Evolutionary conservation across 2,797 vertebrate genomes (phyloP).

Genomic region (Hipposideros larvatus): DNA sequence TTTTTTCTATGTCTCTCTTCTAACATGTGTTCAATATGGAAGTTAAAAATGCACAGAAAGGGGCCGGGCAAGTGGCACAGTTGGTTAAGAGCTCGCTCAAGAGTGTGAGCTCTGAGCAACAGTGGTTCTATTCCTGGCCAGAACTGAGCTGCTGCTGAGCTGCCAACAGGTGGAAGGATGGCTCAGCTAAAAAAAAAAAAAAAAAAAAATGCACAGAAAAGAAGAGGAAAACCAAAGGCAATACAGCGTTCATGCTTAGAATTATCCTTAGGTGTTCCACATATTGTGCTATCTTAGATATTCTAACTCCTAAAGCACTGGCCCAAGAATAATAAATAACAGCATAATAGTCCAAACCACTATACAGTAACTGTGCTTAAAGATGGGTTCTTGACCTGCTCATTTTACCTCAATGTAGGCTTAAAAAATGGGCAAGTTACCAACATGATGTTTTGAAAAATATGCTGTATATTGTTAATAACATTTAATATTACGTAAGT

Average conservation of each 20-base stretch:
- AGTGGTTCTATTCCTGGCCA: too few relatives aligned
- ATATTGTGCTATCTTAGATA: not conserved
- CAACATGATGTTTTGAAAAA: slow-evolving; percentile 27
- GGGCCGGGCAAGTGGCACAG: too few relatives aligned
- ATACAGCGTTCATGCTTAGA: not conserved
- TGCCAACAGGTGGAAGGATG: too few relatives aligned
- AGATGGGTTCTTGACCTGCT: not conserved
- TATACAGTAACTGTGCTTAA: not conserved
- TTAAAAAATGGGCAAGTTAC: not conserved
- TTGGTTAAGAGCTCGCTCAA: too few relatives aligned
- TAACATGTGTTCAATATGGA: not conserved
- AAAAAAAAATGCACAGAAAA: not conserved
- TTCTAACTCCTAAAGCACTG: not conserved
- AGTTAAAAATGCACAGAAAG: not conserved
- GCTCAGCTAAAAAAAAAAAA: too few relatives aligned
- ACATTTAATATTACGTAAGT: not conserved
- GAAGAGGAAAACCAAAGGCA: not conserved
- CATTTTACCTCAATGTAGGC: not conserved
- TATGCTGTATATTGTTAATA: not conserved
- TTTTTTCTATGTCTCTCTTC: not conserved
- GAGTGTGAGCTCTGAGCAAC: too few relatives aligned
- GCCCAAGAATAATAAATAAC: not conserved
- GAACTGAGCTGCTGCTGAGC: too few relatives aligned
- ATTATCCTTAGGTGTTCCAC: not conserved
- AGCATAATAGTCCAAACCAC: not conserved